Base-by-base conservation (phyloP, 2,888 invertebrate genomes). In the Xestia rhomboidea region DNA sequence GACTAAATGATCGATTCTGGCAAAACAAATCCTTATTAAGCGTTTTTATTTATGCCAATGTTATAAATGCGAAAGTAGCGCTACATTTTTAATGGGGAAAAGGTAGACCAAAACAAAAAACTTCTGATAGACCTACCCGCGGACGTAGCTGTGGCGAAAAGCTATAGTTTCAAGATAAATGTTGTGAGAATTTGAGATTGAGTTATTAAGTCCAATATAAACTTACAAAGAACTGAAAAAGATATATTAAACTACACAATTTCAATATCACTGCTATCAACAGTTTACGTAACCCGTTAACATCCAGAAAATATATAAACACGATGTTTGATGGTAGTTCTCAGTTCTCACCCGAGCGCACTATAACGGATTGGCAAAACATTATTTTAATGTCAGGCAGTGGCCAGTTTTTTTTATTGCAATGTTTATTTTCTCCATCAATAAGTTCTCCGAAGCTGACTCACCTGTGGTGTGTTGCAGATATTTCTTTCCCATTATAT, bases 391-490 rank as follows among this genome's bases (percentile, higher is more conserved):
- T 85, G 87, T 84, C 87, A 79, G 80, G 79, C 69, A 69, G 74
- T 84, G 60, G 82, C 77, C 51, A 73, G 66, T 60, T 85, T 81
- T 83, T 81, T 82, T 81, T 79, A 38, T 81, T 79, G 41, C 15
- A 77, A 69, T 83, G 87, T 83, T 86, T 89, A 85, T 83, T 87
- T 77, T 68, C 73, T 81, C 44, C 82, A 85, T 84, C 76, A 82
- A 63, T 68, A 70, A 49, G 83, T 89, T 90, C 85, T 83, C 84
- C 86, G 85, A 86, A 84, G 72, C 84, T 92, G 91, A 92, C 79
- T 90, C 91, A 92, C 79, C 79, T 85, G 77, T 81, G 71, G 46
- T 73, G 82, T 86, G 85, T 79, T 49, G 49, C 49, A 49, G 8
- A 51, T 3, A 51, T 51, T 51, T 51, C 64, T 76, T 85, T 84